phyloP scores from a whole-genome alignment of 2,797 vertebrate genomes.

The Pygocentrus nattereri region DNA sequence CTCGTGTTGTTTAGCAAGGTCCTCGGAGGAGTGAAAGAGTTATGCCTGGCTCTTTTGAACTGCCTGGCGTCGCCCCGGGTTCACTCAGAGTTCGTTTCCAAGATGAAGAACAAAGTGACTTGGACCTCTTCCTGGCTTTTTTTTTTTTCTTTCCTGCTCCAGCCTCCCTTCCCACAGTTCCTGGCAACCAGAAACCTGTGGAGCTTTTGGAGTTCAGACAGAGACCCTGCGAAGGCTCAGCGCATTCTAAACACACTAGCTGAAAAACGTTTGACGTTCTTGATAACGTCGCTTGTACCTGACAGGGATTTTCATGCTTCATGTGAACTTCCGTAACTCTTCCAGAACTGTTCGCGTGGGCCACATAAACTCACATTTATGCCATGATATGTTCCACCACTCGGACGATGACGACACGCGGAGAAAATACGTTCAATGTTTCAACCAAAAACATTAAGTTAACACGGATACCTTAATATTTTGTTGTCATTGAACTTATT shows the following conservation, averaged over 20 bases:
- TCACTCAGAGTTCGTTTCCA: constrained; percentile 96
- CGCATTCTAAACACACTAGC: constrained; percentile 31
- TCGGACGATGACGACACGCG: background rate
- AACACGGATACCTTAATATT: background rate
- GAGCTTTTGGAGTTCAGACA: constrained; percentile 67
- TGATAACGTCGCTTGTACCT: background rate
- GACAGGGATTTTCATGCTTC: background rate
- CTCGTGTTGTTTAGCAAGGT: constrained; percentile 62
- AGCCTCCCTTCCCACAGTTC: constrained; percentile 66
- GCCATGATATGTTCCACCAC: background rate
- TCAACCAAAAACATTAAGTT: background rate
- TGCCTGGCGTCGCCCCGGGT: constrained; percentile 83
- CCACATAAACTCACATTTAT: background rate
- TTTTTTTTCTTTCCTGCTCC: constrained; percentile 75
- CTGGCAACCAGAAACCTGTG: constrained; percentile 70
- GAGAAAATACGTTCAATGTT: background rate
- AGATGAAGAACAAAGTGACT: constrained; percentile 87
- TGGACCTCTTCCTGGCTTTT: constrained; percentile 92
- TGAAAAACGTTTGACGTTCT: background rate
- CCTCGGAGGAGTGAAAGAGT: constrained; percentile 62
- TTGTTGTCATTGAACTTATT: too few relatives aligned
- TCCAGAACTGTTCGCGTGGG: background rate
- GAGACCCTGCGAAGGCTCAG: constrained; percentile 53
- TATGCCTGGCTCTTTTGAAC: constrained; percentile 74
- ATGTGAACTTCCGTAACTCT: background rate